Evolutionary conservation across 2,888 invertebrate genomes (phyloP).

Genomic region (Ornithoptera alexandrae): DNA sequence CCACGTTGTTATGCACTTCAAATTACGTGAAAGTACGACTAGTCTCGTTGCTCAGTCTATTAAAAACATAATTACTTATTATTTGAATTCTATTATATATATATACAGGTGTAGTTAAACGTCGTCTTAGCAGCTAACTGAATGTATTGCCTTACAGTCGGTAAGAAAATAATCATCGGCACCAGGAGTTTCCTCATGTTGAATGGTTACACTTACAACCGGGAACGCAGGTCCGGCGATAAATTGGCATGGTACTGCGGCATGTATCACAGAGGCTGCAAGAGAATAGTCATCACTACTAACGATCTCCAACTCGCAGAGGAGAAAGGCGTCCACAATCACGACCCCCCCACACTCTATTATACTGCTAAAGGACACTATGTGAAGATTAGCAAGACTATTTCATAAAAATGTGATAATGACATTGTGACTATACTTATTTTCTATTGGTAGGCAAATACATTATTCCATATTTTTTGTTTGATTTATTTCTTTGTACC

Average conservation of each 20-base stretch:
- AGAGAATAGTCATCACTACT: conserved; percentile 33
- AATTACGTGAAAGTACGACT: too few species aligned
- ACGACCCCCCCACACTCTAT: conserved; percentile 32
- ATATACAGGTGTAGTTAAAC: too few species aligned
- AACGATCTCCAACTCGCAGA: conserved; percentile 26
- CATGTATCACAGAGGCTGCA: conserved; percentile 43
- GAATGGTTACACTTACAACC: conserved; percentile 41
- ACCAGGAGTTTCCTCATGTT: conserved; percentile 25
- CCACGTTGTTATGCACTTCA: too few species aligned
- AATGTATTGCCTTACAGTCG: conserved; percentile 13
- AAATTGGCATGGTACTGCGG: conserved; percentile 42
- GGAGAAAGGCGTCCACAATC: conserved; percentile 34
- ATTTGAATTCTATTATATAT: too few species aligned
- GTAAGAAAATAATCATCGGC: conserved; percentile 27
- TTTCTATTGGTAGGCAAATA: too few species aligned
- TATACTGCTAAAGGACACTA: conserved; percentile 32
- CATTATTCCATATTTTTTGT: too few species aligned
- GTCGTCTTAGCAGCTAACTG: neutral
- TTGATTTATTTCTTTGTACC: too few species aligned
- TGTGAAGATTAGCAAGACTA: conserved; percentile 15
- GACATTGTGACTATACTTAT: too few species aligned
- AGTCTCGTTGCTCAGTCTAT: too few species aligned
- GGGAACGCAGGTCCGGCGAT: conserved; percentile 33
- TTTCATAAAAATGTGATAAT: neutral
- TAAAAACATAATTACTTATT: too few species aligned